Conservation (phyloP, 2,797 vertebrate genomes). For the Sparus aurata region DNA sequence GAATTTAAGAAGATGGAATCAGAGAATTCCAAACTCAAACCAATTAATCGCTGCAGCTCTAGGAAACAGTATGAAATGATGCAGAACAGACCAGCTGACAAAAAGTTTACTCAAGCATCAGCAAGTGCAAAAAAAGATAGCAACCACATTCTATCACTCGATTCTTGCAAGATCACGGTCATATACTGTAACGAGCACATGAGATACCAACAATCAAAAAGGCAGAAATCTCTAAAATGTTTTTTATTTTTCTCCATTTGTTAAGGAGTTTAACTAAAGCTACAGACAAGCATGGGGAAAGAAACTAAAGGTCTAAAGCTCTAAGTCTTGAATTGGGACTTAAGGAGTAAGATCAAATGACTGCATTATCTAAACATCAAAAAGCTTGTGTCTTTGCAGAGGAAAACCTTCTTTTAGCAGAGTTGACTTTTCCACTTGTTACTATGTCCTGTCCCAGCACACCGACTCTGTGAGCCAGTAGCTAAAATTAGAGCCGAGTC, state of each 20-base stretch:
- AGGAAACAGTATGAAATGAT: not conserved
- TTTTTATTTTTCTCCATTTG: not conserved
- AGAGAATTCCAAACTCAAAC: too few species aligned
- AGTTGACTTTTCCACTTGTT: slow-evolving; percentile 76
- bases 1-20: too few species aligned
- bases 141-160: not conserved
- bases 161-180: not conserved
- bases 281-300: not conserved
- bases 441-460: slow-evolving; percentile 79
- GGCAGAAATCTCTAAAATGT: not conserved
- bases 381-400: not conserved
- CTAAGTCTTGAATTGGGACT: not conserved
- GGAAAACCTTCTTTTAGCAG: slow-evolving; percentile 53
- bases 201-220: not conserved
- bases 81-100: too few species aligned
- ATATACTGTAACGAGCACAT: not conserved
- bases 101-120: too few species aligned
- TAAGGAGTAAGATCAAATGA: not conserved
- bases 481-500: slow-evolving; percentile 85
- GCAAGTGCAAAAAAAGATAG: not conserved
- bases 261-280: not conserved
- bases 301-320: not conserved
- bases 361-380: slow-evolving; percentile 8
- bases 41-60: too few species aligned
- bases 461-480: slow-evolving; percentile 76